Percentiles rank a stretch among this genome's conserved stretches.
These are phyloP conservation scores for Ctenodactylus gundi DNA, from an alignment of 2,113 vertebrate species.

Conservation along the genomic window DNA sequence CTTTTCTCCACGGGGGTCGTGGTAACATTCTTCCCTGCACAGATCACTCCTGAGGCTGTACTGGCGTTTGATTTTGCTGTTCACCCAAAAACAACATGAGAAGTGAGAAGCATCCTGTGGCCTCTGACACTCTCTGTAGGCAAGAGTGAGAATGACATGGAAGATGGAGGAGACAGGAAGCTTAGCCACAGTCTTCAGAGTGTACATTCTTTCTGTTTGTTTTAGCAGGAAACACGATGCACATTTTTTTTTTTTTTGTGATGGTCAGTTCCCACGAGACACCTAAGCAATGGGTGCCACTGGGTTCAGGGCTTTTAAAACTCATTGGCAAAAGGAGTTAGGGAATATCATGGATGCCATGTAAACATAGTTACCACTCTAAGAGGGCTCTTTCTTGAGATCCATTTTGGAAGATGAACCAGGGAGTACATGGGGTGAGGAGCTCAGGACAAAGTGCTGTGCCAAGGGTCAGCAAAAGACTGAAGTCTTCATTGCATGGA, in stretches of 20 bases:
- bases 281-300: background rate
- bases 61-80: background rate
- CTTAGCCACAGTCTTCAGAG: background rate
- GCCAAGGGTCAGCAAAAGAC: background rate
- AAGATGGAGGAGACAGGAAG: background rate
- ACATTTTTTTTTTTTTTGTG: background rate
- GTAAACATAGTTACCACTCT: background rate
- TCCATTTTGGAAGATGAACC: background rate
- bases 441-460: background rate
- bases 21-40: constrained; percentile 30
- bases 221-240: background rate
- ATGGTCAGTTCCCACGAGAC: background rate
- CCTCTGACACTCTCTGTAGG: background rate
- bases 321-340: background rate
- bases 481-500: background rate
- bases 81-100: background rate
- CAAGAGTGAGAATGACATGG: background rate
- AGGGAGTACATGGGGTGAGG: background rate
- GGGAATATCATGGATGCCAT: background rate
- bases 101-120: background rate
- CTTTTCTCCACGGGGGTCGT: constrained; percentile 11
- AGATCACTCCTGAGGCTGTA: background rate
- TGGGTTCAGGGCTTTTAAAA: background rate
- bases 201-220: background rate
- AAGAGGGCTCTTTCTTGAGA: background rate